These are phyloP conservation scores for Ctenosaura bakeri DNA, from an alignment of 2,797 vertebrate genomes.

Conservation along the genomic window DNA sequence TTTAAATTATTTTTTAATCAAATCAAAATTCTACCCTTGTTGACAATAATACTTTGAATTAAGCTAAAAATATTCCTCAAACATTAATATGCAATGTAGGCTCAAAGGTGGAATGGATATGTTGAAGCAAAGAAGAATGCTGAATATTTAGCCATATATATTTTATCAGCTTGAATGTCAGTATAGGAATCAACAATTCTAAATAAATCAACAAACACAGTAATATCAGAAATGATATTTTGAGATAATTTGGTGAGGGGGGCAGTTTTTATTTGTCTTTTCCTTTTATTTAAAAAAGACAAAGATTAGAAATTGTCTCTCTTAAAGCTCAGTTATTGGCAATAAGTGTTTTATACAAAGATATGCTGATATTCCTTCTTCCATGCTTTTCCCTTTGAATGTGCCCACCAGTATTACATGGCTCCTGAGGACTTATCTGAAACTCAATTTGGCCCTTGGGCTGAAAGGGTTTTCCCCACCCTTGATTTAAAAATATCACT, in stretches of 20 bases:
- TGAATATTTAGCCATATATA: background rate
- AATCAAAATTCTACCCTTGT: conserved; percentile 3
- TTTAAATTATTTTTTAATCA: background rate
- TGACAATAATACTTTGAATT: background rate
- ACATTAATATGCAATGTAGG: background rate
- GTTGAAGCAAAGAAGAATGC: conserved; percentile 13
- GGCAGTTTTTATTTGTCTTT: background rate
- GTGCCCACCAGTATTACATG: too few species aligned
- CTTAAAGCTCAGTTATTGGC: too few species aligned
- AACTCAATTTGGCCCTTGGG: too few species aligned
- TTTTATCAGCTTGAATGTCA: background rate
- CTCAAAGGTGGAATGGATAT: conserved; percentile 5
- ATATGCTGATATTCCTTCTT: too few species aligned
- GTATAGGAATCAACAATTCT: background rate
- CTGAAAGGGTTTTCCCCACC: too few species aligned
- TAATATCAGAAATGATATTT: background rate
- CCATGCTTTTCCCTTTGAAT: too few species aligned
- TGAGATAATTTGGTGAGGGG: background rate
- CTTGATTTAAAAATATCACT: background rate
- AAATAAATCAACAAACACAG: background rate
- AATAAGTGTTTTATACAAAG: too few species aligned
- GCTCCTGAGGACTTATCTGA: too few species aligned
- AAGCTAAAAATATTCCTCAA: background rate
- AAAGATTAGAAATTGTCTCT: background rate
- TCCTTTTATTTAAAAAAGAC: background rate